These are phyloP conservation scores for Toxostoma redivivum DNA, from an alignment of 2,113 vertebrate genomes.

Conservation along the genomic window DNA sequence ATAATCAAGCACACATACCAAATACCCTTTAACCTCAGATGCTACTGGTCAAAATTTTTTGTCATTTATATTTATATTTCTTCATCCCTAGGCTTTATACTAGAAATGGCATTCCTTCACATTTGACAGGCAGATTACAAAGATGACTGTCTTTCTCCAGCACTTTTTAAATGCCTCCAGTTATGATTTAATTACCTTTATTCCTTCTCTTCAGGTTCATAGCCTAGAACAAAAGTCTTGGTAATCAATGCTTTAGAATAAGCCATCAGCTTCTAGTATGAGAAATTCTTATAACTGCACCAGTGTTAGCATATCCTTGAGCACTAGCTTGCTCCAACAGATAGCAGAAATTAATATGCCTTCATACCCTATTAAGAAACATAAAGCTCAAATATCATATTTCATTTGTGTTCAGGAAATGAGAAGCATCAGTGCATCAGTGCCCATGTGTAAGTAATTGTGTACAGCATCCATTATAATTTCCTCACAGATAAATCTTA, in stretches of 20 bases:
- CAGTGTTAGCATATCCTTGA: not conserved
- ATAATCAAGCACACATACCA: not conserved
- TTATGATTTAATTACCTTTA: conserved; percentile 44
- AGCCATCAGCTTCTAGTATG: not conserved
- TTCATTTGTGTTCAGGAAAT: not conserved
- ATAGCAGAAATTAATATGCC: not conserved
- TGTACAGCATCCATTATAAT: not conserved
- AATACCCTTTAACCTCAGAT: not conserved
- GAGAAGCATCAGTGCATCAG: not conserved
- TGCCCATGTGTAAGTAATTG: not conserved
- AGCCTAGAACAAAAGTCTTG: conserved; percentile 12
- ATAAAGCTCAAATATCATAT: not conserved
- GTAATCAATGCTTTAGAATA: conserved; percentile 9
- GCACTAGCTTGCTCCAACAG: conserved; percentile 2
- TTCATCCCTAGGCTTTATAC: not conserved
- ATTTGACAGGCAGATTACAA: conserved; percentile 26
- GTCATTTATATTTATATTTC: not conserved
- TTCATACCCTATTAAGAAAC: not conserved
- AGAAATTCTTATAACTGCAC: conserved; percentile 16
- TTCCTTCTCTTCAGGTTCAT: not conserved
- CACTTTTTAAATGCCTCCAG: conserved; percentile 6
- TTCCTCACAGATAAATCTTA: not conserved
- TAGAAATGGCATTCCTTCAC: not conserved
- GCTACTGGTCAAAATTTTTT: not conserved
- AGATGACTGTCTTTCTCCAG: not conserved